phyloP scores from a whole-genome alignment of 2,888 invertebrate species.

The Cantharis rustica region DNA sequence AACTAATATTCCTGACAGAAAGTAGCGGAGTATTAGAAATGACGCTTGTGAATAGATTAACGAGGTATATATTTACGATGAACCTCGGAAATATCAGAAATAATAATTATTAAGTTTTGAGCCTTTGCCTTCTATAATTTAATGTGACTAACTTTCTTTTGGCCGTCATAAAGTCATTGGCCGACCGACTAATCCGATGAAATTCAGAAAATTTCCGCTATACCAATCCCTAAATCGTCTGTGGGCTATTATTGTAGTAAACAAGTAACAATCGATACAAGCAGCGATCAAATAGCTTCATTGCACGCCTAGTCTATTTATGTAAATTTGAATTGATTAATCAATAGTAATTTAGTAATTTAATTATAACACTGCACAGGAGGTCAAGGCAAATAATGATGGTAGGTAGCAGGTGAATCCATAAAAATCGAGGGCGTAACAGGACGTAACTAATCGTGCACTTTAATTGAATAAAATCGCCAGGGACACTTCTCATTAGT shows the following conservation, averaged over 20 bases:
- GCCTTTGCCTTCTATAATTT: too few relatives aligned
- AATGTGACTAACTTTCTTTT: too few relatives aligned
- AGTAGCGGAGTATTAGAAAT: too few relatives aligned
- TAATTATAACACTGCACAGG: constrained; percentile 20
- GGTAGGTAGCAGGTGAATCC: constrained; percentile 26
- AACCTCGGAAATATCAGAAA: too few relatives aligned
- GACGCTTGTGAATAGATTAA: too few relatives aligned
- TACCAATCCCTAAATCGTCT: background rate
- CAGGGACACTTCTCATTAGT: constrained; percentile 17
- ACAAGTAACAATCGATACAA: background rate
- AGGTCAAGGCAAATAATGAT: constrained; percentile 25
- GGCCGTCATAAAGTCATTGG: too few relatives aligned
- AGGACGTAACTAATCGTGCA: constrained; percentile 28
- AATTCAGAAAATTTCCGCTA: background rate
- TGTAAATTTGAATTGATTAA: background rate
- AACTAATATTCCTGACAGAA: too few relatives aligned
- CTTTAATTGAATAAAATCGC: constrained; percentile 24
- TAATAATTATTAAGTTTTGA: too few relatives aligned
- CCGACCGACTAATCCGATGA: too few relatives aligned
- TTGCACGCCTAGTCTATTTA: background rate
- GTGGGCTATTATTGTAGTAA: background rate
- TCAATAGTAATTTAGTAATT: constrained; percentile 30
- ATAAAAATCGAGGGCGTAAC: constrained; percentile 30
- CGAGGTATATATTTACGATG: too few relatives aligned
- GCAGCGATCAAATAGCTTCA: background rate